phyloP scores from a whole-genome alignment of 2,113 vertebrate species.

The Leptodactylus fuscus region DNA sequence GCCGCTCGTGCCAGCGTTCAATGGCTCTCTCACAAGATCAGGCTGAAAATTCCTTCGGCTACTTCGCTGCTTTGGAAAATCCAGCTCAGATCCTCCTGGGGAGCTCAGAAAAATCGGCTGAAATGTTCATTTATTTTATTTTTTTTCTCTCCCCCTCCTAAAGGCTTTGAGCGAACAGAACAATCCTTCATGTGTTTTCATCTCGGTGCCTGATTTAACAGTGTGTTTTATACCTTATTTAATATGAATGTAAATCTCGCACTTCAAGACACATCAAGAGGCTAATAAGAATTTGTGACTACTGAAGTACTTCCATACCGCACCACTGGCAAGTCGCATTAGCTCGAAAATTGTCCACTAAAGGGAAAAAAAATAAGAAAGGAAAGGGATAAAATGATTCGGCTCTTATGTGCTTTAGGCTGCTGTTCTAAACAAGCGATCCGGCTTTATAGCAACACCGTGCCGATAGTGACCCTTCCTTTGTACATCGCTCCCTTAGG shows the following conservation, averaged over 20 bases:
- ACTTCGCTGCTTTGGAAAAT: constrained; percentile 42
- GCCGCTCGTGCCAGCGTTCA: constrained; percentile 3
- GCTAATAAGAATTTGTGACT: constrained; percentile 26
- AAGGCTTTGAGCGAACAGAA: background rate
- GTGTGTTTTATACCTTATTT: constrained; percentile 28
- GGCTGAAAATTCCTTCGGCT: constrained; percentile 27
- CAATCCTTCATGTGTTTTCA: constrained; percentile 24
- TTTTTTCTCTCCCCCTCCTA: no score
- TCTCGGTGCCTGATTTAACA: background rate
- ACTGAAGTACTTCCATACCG: background rate
- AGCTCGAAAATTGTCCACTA: background rate
- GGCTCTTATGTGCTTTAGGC: background rate
- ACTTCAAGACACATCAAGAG: constrained; percentile 20
- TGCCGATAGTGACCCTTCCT: background rate
- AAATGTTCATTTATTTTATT: constrained; percentile 11
- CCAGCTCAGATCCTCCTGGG: constrained; percentile 29
- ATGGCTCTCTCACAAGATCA: constrained; percentile 12
- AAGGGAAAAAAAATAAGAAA: background rate
- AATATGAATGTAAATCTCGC: constrained; percentile 26
- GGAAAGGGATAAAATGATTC: background rate
- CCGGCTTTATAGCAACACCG: background rate
- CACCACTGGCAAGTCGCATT: background rate
- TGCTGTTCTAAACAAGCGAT: background rate
- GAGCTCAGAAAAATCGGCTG: background rate
- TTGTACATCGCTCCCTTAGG: background rate